A percentile compares a stretch with the other conserved stretches of the same genome.
Conservation (phyloP, 2,888 invertebrate species). For the Lamellibrachia columna region DNA sequence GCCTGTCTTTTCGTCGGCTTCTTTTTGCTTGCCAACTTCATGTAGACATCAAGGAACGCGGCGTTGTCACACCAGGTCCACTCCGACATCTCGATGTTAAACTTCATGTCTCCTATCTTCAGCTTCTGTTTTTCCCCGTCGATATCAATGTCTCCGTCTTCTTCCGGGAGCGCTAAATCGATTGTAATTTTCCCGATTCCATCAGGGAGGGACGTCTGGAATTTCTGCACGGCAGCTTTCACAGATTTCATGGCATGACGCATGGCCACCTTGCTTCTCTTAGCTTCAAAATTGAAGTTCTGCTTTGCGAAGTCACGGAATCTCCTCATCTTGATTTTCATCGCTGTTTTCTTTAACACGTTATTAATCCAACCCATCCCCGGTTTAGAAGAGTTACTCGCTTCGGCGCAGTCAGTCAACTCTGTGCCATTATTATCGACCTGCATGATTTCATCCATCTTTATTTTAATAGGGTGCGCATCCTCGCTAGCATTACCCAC, state of each 20-base stretch:
- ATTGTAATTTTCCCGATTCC: not conserved
- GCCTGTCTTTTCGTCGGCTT: not conserved
- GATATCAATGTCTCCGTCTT: not conserved
- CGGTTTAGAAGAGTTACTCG: not conserved
- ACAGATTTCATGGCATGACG: not conserved
- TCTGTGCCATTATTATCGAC: not conserved
- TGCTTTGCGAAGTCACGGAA: not conserved
- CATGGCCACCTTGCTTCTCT: not conserved
- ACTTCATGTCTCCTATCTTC: not conserved
- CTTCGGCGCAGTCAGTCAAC: not conserved
- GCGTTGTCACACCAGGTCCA: not conserved
- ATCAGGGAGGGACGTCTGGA: not conserved
- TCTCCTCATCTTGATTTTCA: not conserved
- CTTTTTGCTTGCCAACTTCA: not conserved
- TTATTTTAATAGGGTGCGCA: not conserved
- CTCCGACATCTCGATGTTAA: not conserved
- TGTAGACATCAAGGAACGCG: not conserved
- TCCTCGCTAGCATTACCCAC: not conserved
- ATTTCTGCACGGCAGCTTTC: not conserved
- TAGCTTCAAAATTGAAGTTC: not conserved
- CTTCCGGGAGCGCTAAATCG: not conserved
- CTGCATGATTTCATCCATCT: not conserved
- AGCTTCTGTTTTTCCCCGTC: not conserved
- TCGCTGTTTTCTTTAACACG: not conserved
- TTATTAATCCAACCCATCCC: not conserved